Conservation (phyloP, 2,797 vertebrate species). For the Malacoctenus gilli region DNA sequence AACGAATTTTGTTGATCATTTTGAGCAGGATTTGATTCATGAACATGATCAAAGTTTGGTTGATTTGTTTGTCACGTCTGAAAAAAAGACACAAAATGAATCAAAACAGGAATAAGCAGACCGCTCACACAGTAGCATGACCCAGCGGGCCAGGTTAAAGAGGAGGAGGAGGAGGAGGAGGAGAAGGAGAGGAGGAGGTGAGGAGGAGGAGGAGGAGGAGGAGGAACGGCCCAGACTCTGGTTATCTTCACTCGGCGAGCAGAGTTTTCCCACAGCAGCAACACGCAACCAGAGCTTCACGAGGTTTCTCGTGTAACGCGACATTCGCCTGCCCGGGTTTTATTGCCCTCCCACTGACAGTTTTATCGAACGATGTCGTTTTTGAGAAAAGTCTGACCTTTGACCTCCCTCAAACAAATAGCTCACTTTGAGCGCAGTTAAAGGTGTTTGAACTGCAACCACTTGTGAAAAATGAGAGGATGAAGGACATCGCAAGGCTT, state of each 20-base stretch:
- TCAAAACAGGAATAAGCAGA: slow-evolving; percentile 43
- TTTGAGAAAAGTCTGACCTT: slow-evolving; percentile 36
- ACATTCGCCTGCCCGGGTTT: slow-evolving; percentile 18
- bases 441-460: neutral
- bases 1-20: too few relatives aligned
- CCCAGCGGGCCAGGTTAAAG: slow-evolving; percentile 58
- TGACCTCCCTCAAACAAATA: slow-evolving; percentile 15
- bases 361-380: slow-evolving; percentile 47
- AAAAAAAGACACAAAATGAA: slow-evolving; percentile 42
- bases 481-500: too few relatives aligned
- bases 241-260: slow-evolving; percentile 69
- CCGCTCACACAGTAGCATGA: slow-evolving; percentile 63
- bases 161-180: slow-evolving; percentile 55
- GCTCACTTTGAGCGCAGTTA: neutral
- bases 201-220: slow-evolving; percentile 39
- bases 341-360: slow-evolving; percentile 20
- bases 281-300: slow-evolving; percentile 35
- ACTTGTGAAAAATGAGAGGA: too few relatives aligned
- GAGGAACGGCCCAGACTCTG: slow-evolving; percentile 68
- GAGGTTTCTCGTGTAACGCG: slow-evolving; percentile 35
- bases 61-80: slow-evolving; percentile 10
- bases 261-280: slow-evolving; percentile 68
- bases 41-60: too few relatives aligned
- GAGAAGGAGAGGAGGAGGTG: slow-evolving; percentile 39
- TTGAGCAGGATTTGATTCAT: too few relatives aligned